phyloP scores from a whole-genome alignment of 1,140 invertebrate genomes.

The Drosophila bifasciata region DNA sequence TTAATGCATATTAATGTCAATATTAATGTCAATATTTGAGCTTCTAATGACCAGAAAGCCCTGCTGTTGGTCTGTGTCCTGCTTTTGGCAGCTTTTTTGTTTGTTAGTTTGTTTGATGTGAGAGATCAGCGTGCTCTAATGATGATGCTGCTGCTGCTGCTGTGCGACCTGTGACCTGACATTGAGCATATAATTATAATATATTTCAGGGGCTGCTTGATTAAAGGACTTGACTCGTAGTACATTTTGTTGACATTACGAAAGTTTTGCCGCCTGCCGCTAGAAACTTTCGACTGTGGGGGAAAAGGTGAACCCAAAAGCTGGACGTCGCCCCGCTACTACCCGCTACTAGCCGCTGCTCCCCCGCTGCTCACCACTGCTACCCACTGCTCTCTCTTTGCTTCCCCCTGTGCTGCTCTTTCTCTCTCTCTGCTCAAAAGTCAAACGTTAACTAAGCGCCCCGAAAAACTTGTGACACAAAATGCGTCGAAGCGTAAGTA shows the following conservation, averaged over 20 bases:
- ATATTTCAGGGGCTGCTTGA: constrained; percentile 52
- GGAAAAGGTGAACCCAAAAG: too few species aligned
- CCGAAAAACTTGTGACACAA: constrained; percentile 75
- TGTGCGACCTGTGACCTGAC: constrained; percentile 26
- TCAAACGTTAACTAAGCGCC: constrained; percentile 82
- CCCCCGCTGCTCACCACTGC: too few species aligned
- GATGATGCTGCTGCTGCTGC: too few species aligned
- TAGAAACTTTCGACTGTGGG: constrained; percentile 56
- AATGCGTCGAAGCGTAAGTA: constrained; percentile 74
- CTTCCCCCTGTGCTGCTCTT: too few species aligned
- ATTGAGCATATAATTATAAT: constrained; percentile 73
- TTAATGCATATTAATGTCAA: constrained; percentile 82
- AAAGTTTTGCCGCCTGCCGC: constrained; percentile 53
- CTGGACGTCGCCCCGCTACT: too few species aligned
- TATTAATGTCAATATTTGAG: constrained; percentile 80
- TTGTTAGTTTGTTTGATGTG: constrained; percentile 67
- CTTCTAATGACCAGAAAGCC: constrained; percentile 69
- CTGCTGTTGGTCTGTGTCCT: too few species aligned
- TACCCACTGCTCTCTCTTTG: too few species aligned
- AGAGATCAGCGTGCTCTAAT: constrained; percentile 42
- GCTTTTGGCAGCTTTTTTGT: constrained; percentile 64
- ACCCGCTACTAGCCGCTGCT: too few species aligned
- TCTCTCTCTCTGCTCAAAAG: constrained; percentile 46
- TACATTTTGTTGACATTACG: constrained; percentile 75
- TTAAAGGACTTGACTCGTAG: constrained; percentile 62